Conservation (phyloP, 1,140 invertebrate genomes). For the Cydia strobilella region DNA sequence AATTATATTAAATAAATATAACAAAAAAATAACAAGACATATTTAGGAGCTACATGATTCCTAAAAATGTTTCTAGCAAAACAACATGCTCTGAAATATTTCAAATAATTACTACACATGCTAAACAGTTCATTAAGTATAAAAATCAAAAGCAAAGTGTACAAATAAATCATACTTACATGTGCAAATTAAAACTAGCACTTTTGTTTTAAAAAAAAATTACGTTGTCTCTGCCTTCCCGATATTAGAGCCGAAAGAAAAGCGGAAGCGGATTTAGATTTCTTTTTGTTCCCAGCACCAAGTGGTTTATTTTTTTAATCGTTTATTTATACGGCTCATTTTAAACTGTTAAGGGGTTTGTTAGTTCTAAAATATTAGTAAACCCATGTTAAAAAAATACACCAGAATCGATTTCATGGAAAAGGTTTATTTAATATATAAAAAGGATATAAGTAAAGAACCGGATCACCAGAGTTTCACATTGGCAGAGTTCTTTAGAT, state of each 20-base stretch:
- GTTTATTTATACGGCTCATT: constrained; percentile 41
- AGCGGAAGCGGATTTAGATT: constrained; percentile 60
- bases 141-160: constrained; percentile 56
- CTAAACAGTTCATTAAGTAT: constrained; percentile 76
- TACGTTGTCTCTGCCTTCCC: constrained; percentile 45
- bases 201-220: constrained; percentile 42
- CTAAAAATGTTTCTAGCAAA: constrained; percentile 31
- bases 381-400: constrained; percentile 79
- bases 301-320: constrained; percentile 40
- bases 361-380: constrained; percentile 75
- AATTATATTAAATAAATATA: not conserved
- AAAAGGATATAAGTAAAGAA: constrained; percentile 71
- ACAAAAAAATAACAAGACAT: not conserved
- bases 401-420: constrained; percentile 77
- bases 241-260: constrained; percentile 55
- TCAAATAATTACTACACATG: constrained; percentile 62
- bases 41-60: not conserved
- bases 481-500: constrained; percentile 24
- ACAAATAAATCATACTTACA: constrained; percentile 71
- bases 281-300: constrained; percentile 59
- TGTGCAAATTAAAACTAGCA: constrained; percentile 54
- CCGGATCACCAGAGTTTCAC: constrained; percentile 69
- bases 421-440: constrained; percentile 79
- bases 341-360: constrained; percentile 57
- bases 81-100: constrained; percentile 42